These are phyloP conservation scores for Cynocephalus volans DNA, from an alignment of 2,113 vertebrate genomes.

Conservation along the genomic window DNA sequence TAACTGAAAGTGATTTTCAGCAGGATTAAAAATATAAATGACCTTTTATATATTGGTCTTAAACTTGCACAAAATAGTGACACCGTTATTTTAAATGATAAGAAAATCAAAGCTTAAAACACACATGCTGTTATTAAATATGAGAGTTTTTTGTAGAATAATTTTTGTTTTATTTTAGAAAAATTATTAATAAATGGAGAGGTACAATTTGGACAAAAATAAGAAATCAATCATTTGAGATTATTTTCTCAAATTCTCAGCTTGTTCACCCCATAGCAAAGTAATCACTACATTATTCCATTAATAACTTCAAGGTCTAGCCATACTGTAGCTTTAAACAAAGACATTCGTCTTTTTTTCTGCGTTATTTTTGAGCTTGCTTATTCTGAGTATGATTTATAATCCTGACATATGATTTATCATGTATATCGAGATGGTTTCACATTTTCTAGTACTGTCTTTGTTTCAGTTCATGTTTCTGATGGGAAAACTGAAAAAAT, in stretches of 20 bases:
- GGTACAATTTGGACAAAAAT: neutral
- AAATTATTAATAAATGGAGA: neutral
- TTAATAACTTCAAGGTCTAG: neutral
- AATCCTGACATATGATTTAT: conserved; percentile 16
- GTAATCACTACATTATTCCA: neutral
- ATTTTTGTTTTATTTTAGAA: conserved; percentile 1
- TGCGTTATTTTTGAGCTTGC: neutral
- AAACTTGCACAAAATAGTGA: neutral
- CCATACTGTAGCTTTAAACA: neutral
- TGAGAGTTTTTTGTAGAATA: neutral
- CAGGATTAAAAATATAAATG: neutral
- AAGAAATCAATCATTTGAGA: neutral
- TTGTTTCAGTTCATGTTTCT: conserved; percentile 62
- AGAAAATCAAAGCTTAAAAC: neutral
- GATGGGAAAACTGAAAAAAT: conserved; percentile 57
- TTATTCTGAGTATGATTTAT: conserved; percentile 36
- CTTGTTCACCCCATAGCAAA: neutral
- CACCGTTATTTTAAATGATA: neutral
- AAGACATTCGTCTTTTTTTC: neutral
- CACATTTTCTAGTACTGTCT: neutral
- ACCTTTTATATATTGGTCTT: neutral
- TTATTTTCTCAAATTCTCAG: conserved; percentile 24
- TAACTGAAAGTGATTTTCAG: neutral
- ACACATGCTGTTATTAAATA: neutral
- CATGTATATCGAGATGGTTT: neutral